phyloP scores from a whole-genome alignment of 2,888 invertebrate genomes.

The Chouioia cunea region DNA sequence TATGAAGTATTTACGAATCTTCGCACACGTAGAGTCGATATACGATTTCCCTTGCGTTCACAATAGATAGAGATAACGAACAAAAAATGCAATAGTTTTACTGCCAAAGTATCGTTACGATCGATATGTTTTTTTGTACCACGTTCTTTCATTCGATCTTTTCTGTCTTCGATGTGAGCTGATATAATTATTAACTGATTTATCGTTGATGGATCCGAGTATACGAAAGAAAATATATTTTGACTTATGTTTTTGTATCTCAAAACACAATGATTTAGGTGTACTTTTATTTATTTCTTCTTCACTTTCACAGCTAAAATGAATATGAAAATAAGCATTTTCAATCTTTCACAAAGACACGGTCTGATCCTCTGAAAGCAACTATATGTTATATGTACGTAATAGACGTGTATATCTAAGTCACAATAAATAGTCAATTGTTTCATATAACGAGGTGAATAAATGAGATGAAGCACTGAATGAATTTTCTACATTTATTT shows the following conservation, averaged over 20 bases:
- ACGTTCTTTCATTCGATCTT: background rate
- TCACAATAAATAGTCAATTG: conserved; percentile 66
- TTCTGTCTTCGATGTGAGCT: background rate
- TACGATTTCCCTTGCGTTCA: conserved; percentile 20
- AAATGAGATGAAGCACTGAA: conserved; percentile 52
- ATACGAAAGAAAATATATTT: conserved; percentile 6
- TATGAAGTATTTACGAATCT: conserved; percentile 52
- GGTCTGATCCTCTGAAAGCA: conserved; percentile 55
- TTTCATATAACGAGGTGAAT: conserved; percentile 59
- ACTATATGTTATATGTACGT: conserved; percentile 61
- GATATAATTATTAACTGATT: background rate
- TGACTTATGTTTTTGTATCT: conserved; percentile 1
- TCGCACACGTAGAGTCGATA: conserved; percentile 28
- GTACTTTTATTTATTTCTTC: conserved; percentile 20
- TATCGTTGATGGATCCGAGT: background rate
- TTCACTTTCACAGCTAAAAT: conserved; percentile 16
- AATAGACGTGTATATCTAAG: conserved; percentile 59
- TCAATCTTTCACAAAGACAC: conserved; percentile 54
- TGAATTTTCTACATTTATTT: conserved; percentile 15
- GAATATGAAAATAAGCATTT: conserved; percentile 40
- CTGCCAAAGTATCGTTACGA: conserved; percentile 3
- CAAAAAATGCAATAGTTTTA: conserved; percentile 33
- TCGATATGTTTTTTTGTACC: conserved; percentile 5
- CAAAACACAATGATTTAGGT: conserved; percentile 3
- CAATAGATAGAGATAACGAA: conserved; percentile 30